phyloP scores from a whole-genome alignment of 1,140 invertebrate genomes.

The Parapsyche elsis region DNA sequence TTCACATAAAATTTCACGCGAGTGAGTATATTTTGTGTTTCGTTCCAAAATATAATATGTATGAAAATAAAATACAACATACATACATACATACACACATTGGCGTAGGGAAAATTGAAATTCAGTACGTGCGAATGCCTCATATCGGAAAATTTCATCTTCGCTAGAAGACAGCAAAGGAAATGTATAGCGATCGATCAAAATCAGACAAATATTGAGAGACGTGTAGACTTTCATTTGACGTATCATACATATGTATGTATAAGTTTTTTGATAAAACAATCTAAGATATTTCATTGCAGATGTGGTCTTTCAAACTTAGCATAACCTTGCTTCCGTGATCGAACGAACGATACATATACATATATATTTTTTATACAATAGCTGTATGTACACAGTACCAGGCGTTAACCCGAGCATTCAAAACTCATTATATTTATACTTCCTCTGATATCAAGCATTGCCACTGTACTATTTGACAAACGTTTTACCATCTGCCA shows the following conservation, averaged over 20 bases:
- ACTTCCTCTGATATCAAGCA: too few relatives aligned
- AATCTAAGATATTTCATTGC: too few relatives aligned
- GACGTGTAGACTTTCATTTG: background rate
- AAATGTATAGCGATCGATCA: background rate
- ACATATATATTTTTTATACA: too few relatives aligned
- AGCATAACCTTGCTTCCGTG: too few relatives aligned
- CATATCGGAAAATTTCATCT: slow-evolving; percentile 1
- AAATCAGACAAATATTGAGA: background rate
- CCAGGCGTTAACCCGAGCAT: too few relatives aligned
- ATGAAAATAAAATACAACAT: background rate
- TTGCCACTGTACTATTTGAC: too few relatives aligned
- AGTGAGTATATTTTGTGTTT: background rate
- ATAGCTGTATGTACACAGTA: too few relatives aligned
- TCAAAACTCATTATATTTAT: too few relatives aligned
- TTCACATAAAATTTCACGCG: background rate
- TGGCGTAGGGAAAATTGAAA: background rate
- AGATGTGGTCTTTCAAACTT: too few relatives aligned
- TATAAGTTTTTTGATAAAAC: background rate
- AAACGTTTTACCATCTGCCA: too few relatives aligned
- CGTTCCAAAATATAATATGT: background rate
- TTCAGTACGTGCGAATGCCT: background rate
- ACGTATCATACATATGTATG: background rate
- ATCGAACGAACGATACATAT: too few relatives aligned
- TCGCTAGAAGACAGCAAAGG: background rate
- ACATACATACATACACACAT: background rate